Percentiles rank a stretch among this genome's conserved stretches.
Evolutionary conservation across 2,113 vertebrate genomes (phyloP).

Genomic region (Dunckerocampus dactyliophorus): DNA sequence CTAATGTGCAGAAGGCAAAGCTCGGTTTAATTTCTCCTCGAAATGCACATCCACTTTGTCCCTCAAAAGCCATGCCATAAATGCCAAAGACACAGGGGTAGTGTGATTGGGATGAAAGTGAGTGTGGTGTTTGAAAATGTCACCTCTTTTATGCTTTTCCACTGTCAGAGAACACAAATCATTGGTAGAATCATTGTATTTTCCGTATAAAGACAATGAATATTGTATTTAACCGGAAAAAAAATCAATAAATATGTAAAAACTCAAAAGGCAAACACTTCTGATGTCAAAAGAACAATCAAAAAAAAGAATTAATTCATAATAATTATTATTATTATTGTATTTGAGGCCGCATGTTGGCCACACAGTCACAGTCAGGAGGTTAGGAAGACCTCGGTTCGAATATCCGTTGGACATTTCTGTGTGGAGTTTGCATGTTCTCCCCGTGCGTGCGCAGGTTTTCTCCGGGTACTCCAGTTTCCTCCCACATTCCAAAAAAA

Average conservation of each 20-base stretch:
- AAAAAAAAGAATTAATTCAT: too few relatives aligned
- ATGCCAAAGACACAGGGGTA: constrained; percentile 38
- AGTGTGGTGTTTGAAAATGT: constrained; percentile 23
- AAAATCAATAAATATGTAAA: not conserved
- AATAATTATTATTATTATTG: too few relatives aligned
- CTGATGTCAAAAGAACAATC: too few relatives aligned
- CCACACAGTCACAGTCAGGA: too few relatives aligned
- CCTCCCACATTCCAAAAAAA: too few relatives aligned
- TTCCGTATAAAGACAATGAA: not conserved
- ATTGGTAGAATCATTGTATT: constrained; percentile 1
- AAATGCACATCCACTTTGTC: constrained; percentile 50
- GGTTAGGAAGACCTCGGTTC: too few relatives aligned
- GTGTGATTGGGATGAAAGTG: constrained; percentile 18
- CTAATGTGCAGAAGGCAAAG: constrained; percentile 44
- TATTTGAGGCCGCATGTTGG: too few relatives aligned
- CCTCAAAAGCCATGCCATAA: constrained; percentile 42
- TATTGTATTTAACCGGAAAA: constrained; percentile 2
- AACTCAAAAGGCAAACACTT: too few relatives aligned
- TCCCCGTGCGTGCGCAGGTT: too few relatives aligned
- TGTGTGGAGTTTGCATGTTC: too few relatives aligned
- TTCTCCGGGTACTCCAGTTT: too few relatives aligned
- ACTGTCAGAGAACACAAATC: constrained; percentile 11
- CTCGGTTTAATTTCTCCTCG: constrained; percentile 58
- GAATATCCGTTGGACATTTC: too few relatives aligned
- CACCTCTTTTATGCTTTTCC: constrained; percentile 34